These are phyloP conservation scores for Spondyliosoma cantharus DNA, from an alignment of 2,797 vertebrate genomes.

Conservation along the genomic window DNA sequence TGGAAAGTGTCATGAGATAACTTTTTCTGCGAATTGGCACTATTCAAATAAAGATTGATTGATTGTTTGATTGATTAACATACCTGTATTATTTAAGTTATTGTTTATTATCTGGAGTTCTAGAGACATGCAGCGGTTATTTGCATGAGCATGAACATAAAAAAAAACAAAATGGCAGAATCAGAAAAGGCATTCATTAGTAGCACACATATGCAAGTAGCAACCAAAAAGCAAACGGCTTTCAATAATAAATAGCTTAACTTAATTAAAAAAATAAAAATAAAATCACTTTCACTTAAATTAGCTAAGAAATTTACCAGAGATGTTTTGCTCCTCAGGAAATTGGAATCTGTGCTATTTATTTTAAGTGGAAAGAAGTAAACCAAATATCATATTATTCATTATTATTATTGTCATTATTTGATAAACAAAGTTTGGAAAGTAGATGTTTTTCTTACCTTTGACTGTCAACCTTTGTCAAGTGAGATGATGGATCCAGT, in stretches of 20 bases:
- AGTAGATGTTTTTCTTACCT: conserved; percentile 62
- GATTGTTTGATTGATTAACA: neutral
- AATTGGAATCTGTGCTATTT: conserved; percentile 37
- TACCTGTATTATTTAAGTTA: neutral
- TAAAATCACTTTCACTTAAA: neutral
- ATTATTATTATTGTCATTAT: too few relatives aligned
- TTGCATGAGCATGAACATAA: neutral
- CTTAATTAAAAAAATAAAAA: neutral
- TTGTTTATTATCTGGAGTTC: neutral
- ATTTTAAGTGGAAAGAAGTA: conserved; percentile 14
- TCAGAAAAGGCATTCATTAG: neutral
- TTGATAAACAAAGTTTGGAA: neutral
- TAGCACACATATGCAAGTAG: neutral
- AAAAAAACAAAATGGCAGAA: neutral
- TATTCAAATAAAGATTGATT: too few relatives aligned
- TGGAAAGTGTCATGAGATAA: too few relatives aligned
- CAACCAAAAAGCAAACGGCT: neutral
- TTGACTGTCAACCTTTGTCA: conserved; percentile 62
- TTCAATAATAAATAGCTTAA: neutral
- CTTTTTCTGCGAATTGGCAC: too few relatives aligned
- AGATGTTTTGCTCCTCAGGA: conserved; percentile 35
- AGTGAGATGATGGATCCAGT: conserved; percentile 68
- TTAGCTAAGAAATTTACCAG: conserved; percentile 50
- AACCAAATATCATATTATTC: conserved; percentile 24
- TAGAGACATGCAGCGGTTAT: neutral